Base-by-base conservation (phyloP, 2,888 invertebrate genomes). In the Deilephila porcellus region DNA sequence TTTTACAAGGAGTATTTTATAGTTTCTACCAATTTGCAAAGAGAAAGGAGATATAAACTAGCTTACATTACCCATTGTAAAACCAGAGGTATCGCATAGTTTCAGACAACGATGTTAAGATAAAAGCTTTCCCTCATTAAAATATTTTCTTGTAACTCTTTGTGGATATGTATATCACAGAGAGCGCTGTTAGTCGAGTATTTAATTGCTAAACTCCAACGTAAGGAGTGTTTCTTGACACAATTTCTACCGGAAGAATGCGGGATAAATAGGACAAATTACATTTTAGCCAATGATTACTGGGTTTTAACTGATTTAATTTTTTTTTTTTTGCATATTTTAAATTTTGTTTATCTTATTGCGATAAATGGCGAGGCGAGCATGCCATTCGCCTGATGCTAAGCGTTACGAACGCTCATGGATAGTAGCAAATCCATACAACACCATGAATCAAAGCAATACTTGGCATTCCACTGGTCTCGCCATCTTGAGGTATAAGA, bases 191-290 rank as follows among this genome's bases (percentile, higher is more conserved):
- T 63, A 17, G 64, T 11, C 11, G 20, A 64, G 37, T 37, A 37
- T 64, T 34, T 64, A 37, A 37, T 64, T 64, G 64, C 37, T 37
- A 34, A 34, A 34, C 34, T 63, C 11, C 8, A 64, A 34, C 34
- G 63, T 20, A n/a, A 20, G 6, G 34, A 64, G 37, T 64, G 64
- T 64, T 37, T 37, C 64, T 64, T 64, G 64, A 64, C 64, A 64
- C n/a, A 64, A 20, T 64, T 64, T 37, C 37, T 34, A 37, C 29
- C 2, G 29, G 8, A 1, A n/a, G n/a, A 64, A 37, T 64, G n/a
- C 37, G 37, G 37, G n/a, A 37, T 19, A 4, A 11, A 1, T 37
- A 0, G 3, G 25, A 34, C 34, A 64, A 34, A 56, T 56, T 56
- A 6, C 1, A n/a, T 56, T 56, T 0, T 6, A 56, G 5, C 3